Evolutionary conservation across 2,888 invertebrate species (phyloP).

Genomic region (Myopa testacea): DNA sequence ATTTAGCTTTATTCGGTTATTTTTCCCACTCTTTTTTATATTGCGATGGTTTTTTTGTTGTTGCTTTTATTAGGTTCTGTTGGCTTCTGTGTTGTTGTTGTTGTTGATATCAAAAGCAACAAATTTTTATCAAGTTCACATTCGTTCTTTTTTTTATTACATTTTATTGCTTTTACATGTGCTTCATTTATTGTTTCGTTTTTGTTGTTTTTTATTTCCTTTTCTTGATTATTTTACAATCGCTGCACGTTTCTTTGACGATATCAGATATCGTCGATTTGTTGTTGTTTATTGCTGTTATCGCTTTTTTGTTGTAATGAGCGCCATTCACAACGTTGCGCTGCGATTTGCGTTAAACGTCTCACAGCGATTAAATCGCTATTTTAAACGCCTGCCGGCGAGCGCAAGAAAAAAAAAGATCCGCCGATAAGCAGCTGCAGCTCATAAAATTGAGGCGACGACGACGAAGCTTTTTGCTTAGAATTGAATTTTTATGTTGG

Average conservation of each 20-base stretch:
- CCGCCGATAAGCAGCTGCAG: too few species aligned
- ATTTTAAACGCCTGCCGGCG: too few species aligned
- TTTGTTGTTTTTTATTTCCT: conserved; percentile 16
- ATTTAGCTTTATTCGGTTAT: too few species aligned
- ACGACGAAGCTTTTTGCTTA: too few species aligned
- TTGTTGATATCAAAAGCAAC: too few species aligned
- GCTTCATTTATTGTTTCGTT: background rate
- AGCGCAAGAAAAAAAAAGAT: too few species aligned
- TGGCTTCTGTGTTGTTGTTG: background rate
- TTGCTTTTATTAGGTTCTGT: background rate
- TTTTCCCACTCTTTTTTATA: too few species aligned
- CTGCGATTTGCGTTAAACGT: conserved; percentile 18
- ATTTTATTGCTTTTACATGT: conserved; percentile 35
- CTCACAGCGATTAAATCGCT: conserved; percentile 17
- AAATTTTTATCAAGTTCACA: too few species aligned
- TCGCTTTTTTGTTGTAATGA: conserved; percentile 11
- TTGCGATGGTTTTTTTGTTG: too few species aligned
- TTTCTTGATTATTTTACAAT: conserved; percentile 47
- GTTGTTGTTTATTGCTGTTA: conserved; percentile 14
- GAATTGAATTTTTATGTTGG: too few species aligned
- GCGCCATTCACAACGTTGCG: background rate
- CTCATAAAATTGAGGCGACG: too few species aligned
- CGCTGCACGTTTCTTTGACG: conserved; percentile 58
- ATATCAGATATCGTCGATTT: conserved; percentile 56
- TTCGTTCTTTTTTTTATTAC: too few species aligned